Evolutionary conservation across 1,140 invertebrate genomes (phyloP), one percentile per base, ranked within the genome.

Genomic region (Trissolcus basalis): DNA sequence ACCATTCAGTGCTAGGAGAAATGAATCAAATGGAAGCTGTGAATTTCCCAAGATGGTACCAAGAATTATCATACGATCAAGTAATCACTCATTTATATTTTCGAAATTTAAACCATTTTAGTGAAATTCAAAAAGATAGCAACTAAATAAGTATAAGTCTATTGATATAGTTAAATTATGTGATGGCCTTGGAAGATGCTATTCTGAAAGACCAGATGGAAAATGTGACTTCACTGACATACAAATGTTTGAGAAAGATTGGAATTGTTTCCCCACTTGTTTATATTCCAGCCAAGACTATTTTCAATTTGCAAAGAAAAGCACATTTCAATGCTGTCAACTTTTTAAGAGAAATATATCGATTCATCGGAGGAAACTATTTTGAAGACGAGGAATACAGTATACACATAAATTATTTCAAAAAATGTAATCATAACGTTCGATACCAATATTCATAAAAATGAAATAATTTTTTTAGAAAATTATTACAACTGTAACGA

Each of bases 51-150:
- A 68, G 70, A 43, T 88, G 87, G 87, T 88, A 87, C 50, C 82
- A 85, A 67, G 86, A 87, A 43, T 80, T 85, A 56, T 88, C 87
- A 0, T 56, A 78, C n/a, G 35, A 74, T 12, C 87, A 88, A 80
- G 86, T 88, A 83, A 70, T 36, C 3, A 54, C 16, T 50, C 6
- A 63, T 36, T 13, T 54, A 36, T 35, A 14, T 36, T 19, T 56
- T 32, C 59, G 45, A 6, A 53, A 61, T 55, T 39, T 39, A 39
- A 1, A 10, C 36, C 2, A 39, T 4, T 39, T 39, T 3, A 39
- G 19, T 27, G 6, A 39, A 39, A n/a, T 39, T 3, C 3, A 1
- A 39, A 48, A 43, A 49, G 1, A 4, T 39, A 4, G n/a, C 36
- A 11, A 39, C 2, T 39, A 39, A n/a, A 39, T 39, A 2, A 11